Evolutionary conservation across 53 echinoderm and acorn worm species (phyloP).

Genomic region (Apostichopus leukothele): DNA sequence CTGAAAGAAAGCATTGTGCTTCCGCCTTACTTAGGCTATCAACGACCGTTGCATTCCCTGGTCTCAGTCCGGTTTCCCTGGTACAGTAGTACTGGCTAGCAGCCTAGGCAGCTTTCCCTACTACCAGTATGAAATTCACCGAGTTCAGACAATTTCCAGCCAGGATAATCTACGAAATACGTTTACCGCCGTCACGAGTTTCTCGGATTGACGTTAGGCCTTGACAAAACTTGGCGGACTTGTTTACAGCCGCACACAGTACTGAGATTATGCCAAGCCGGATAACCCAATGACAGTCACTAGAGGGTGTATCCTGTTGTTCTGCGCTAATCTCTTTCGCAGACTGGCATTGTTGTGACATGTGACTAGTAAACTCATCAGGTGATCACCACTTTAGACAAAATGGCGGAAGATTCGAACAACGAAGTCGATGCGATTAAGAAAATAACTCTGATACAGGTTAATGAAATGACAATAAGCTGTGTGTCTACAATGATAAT

Average conservation of each 20-base stretch:
- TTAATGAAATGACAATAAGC: neutral
- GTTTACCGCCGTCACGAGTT: no score
- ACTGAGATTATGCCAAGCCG: neutral
- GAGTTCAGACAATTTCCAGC: no score
- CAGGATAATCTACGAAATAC: no score
- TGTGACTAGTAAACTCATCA: neutral
- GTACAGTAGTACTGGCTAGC: no score
- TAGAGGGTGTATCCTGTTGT: neutral
- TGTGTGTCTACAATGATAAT: no score
- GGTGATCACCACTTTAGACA: neutral
- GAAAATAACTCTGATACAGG: neutral
- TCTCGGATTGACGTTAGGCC: no score
- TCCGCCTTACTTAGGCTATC: no score
- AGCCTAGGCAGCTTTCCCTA: no score
- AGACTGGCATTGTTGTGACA: neutral
- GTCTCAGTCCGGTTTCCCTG: no score
- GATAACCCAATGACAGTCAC: neutral
- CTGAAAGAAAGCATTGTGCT: no score
- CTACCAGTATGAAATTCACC: no score
- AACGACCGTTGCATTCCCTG: no score
- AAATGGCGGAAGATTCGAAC: neutral
- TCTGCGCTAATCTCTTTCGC: neutral
- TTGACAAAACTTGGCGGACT: neutral
- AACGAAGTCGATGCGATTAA: neutral
- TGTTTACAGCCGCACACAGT: neutral